Evolutionary conservation across 2,888 invertebrate species (phyloP), one percentile per base, ranked within the genome.

Genomic region (Leptopterna dolabrata): DNA sequence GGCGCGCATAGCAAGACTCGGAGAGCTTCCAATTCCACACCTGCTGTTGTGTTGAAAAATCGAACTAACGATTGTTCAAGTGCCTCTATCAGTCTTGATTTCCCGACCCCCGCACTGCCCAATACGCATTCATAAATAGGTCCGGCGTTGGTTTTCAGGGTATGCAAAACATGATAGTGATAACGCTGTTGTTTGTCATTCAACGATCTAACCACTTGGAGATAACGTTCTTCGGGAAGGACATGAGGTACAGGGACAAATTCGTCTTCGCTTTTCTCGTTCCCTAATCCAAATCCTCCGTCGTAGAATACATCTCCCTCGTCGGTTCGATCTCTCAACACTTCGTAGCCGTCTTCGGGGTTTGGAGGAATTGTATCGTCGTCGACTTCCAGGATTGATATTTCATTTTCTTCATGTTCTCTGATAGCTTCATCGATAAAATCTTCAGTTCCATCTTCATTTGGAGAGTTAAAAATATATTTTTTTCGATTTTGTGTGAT

Each of bases 61-160:
- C 82, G 73, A 29, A 87, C 16, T 47, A 88, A 14, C 24, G 84
- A 24, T 76, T 89, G 90, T 30, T 87, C 71, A 36, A 90, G 76
- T 27, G 89, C 88, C 24, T 88, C 88, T 7, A 90, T 89, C 3
- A 89, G 84, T 27, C 29, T 73, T 24, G 87, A 88, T 89, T 90
- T 90, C 1, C 90, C 86, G 29, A 78, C 86, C 13, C 86, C 86
- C 7, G 86, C 86, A 24, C 51, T 45, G 1, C 86, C 86, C 13
- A 47, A 47, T 7, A 83, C 24, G 24, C 55, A 76, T 55, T 30
- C 47, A 27, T 43, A 47, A 47, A 47, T 13, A 9, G 47, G 47
- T 47, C 6, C 47, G 47, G 47, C 13, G 16, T 47, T 47, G 47
- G 47, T 47, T 47, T 83, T 83, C n/a, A 83, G 6, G 19, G 19